These are phyloP conservation scores for Blomia tropicalis DNA, from an alignment of 2,888 invertebrate genomes.

Conservation along the genomic window DNA sequence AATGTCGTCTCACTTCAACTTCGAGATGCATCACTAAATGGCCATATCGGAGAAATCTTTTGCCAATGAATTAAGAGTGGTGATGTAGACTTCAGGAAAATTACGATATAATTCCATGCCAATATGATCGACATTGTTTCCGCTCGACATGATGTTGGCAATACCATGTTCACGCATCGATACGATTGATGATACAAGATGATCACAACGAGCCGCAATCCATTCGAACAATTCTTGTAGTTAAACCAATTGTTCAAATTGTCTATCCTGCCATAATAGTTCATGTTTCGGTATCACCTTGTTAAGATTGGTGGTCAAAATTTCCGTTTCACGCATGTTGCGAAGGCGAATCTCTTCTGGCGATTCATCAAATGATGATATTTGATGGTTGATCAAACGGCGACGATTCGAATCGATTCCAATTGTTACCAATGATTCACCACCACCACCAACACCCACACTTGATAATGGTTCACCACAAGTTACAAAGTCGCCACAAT, in stretches of 20 bases:
- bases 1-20: too few species aligned
- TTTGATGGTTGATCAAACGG: conserved; percentile 13
- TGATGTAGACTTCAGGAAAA: conserved; percentile 22
- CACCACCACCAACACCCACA: too few species aligned
- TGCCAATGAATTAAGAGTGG: conserved; percentile 41
- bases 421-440: too few species aligned
- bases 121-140: not conserved
- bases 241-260: conserved; percentile 66
- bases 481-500: too few species aligned
- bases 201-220: conserved; percentile 18
- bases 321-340: conserved; percentile 75
- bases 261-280: conserved; percentile 64
- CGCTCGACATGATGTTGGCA: too few species aligned
- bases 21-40: conserved; percentile 76
- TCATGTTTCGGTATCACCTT: conserved; percentile 66
- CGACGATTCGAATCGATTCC: too few species aligned
- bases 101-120: not conserved
- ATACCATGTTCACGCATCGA: conserved; percentile 14
- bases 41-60: conserved; percentile 71
- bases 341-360: conserved; percentile 59
- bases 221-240: conserved; percentile 73
- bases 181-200: conserved; percentile 19
- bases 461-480: too few species aligned
- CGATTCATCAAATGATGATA: conserved; percentile 45
- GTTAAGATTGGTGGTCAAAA: conserved; percentile 69